These are phyloP conservation scores for Smutsia gigantea DNA, from an alignment of 2,797 vertebrate genomes.

Conservation along the genomic window DNA sequence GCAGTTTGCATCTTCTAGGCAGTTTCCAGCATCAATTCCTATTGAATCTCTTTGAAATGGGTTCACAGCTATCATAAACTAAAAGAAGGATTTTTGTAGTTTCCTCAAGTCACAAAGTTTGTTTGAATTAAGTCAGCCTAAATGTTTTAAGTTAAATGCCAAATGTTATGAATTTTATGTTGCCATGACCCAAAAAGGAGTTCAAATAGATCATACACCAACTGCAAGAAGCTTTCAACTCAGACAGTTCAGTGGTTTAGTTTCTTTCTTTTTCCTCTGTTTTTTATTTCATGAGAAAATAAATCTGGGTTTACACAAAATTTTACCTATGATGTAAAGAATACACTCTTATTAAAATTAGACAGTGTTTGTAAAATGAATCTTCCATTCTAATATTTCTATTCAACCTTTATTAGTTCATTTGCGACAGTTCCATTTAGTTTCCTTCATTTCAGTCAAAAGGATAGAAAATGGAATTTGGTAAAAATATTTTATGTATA, in stretches of 20 bases:
- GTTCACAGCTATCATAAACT: neutral
- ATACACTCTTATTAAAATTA: neutral
- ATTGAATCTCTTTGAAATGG: constrained; percentile 12
- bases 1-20: constrained; percentile 48
- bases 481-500: neutral
- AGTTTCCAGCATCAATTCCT: neutral
- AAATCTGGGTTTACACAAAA: neutral
- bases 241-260: neutral
- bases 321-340: neutral
- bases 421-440: neutral
- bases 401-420: neutral
- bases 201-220: neutral
- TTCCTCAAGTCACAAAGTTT: neutral
- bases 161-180: neutral
- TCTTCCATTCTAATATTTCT: neutral
- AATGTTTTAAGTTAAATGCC: constrained; percentile 3
- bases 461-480: neutral
- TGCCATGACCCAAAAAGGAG: neutral
- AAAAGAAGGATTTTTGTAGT: constrained; percentile 13
- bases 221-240: neutral
- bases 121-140: neutral
- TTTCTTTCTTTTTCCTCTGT: neutral
- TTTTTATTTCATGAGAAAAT: neutral
- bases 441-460: neutral
- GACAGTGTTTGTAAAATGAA: neutral